phyloP scores from a whole-genome alignment of 2,797 vertebrate genomes.

The Choloepus didactylus region DNA sequence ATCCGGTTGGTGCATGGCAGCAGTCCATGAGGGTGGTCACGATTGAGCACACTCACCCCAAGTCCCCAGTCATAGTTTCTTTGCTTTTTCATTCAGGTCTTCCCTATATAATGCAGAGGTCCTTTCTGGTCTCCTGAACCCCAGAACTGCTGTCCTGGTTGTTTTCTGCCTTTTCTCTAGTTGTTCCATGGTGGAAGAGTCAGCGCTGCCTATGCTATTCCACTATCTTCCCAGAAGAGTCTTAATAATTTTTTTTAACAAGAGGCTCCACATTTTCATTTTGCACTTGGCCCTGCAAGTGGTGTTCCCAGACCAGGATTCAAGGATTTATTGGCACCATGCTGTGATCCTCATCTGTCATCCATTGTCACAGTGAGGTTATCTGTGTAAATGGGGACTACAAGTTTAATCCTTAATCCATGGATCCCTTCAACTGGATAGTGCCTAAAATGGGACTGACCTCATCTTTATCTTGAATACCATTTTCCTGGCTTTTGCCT shows the following conservation, averaged over 20 bases:
- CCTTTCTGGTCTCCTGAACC: too few species aligned
- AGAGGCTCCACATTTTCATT: not conserved
- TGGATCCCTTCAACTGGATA: not conserved
- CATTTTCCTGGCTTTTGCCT: not conserved
- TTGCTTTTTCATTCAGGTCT: too few species aligned
- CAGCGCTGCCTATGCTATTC: too few species aligned
- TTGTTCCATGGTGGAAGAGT: too few species aligned
- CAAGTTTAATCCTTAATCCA: not conserved
- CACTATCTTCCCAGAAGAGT: too few species aligned
- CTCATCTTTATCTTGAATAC: not conserved
- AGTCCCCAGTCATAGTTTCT: too few species aligned
- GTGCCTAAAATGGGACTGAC: not conserved
- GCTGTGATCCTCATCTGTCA: not conserved
- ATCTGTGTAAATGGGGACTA: not conserved
- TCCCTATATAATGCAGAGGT: too few species aligned
- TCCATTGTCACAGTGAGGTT: not conserved
- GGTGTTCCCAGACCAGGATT: not conserved
- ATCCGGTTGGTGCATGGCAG: too few species aligned
- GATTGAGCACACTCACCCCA: too few species aligned
- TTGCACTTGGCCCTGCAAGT: not conserved
- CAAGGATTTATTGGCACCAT: not conserved
- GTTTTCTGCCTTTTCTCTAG: too few species aligned
- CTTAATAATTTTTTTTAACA: not conserved
- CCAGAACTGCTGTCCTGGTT: too few species aligned
- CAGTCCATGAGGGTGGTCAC: too few species aligned